Percentiles rank a stretch among this genome's conserved stretches.
Evolutionary conservation across 2,113 vertebrate genomes (phyloP).

Genomic region (Nothocercus julius): DNA sequence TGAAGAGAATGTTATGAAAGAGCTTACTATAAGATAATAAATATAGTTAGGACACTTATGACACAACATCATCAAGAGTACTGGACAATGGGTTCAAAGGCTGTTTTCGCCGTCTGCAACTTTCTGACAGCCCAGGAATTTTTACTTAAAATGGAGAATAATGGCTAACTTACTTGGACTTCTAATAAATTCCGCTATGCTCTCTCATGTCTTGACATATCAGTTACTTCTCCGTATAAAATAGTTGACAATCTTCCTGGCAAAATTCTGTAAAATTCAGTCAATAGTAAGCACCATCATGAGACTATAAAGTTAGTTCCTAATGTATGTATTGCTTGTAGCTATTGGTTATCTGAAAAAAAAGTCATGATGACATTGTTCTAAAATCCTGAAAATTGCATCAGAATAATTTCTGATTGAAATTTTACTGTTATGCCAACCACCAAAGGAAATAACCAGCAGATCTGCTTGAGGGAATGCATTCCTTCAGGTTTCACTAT

Average conservation of each 20-base stretch:
- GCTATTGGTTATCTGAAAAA: not conserved
- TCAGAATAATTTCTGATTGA: not conserved
- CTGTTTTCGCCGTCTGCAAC: not conserved
- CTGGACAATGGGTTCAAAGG: not conserved
- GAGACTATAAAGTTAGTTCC: not conserved
- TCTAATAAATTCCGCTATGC: not conserved
- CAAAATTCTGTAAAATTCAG: not conserved
- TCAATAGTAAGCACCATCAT: not conserved
- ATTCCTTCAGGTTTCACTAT: not conserved
- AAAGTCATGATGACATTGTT: not conserved
- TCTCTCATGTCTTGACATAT: not conserved
- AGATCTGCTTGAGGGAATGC: not conserved
- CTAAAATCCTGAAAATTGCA: not conserved
- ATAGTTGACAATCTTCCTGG: not conserved
- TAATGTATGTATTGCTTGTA: fast-evolving
- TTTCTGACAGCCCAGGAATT: not conserved
- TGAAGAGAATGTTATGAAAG: not conserved
- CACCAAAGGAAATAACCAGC: not conserved
- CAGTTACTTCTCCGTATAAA: not conserved
- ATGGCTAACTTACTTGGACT: not conserved
- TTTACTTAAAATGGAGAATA: not conserved
- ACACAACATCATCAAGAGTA: not conserved
- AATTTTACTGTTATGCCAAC: not conserved
- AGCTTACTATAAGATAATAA: not conserved
- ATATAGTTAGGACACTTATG: not conserved